Evolutionary conservation across 2,113 vertebrate genomes (phyloP).

Genomic region (Malurus elegans): DNA sequence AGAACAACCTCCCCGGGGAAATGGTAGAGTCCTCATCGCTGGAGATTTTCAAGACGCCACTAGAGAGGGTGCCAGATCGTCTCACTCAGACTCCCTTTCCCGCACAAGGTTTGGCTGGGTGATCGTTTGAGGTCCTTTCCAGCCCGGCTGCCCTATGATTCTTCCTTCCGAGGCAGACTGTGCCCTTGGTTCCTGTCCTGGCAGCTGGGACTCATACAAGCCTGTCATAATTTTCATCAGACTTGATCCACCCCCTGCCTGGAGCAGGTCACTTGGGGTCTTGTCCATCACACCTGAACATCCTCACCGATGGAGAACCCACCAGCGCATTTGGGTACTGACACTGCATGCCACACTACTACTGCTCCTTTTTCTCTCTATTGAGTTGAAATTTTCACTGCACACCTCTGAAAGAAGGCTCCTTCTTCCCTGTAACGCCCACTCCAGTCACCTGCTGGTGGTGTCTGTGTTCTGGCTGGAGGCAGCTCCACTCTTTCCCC

Average conservation of each 20-base stretch:
- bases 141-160: neutral
- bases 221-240: neutral
- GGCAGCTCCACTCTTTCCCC: neutral
- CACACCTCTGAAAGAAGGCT: neutral
- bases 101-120: neutral
- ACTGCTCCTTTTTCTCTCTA: neutral
- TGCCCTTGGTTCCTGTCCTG: neutral
- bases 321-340: rapidly evolving
- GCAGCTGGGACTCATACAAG: neutral
- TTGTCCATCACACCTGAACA: neutral
- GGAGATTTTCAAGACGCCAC: neutral
- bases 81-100: neutral
- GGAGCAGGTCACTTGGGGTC: neutral
- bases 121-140: neutral
- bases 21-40: neutral
- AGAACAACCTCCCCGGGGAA: neutral
- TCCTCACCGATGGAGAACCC: neutral
- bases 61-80: neutral
- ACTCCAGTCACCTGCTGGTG: neutral
- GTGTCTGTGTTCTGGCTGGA: neutral
- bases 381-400: neutral
- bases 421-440: neutral
- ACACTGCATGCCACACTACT: neutral
- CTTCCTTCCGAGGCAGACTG: neutral
- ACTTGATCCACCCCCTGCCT: neutral